phyloP scores from a whole-genome alignment of 2,888 invertebrate genomes.

The Ypsolopha sequella region DNA sequence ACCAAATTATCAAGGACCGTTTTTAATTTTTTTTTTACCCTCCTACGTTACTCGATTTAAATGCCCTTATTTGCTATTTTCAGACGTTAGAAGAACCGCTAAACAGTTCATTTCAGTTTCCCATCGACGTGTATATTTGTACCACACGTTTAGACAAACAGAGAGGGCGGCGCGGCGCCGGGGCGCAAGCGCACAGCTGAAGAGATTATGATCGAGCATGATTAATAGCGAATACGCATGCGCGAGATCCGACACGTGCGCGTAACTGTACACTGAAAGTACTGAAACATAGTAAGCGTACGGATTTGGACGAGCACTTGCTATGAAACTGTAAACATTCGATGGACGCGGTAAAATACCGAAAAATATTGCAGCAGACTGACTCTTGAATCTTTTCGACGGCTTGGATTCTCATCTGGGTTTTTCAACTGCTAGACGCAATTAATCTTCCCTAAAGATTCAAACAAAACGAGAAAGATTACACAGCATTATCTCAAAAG shows the following conservation, averaged over 20 bases:
- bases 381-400: too few relatives aligned
- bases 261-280: neutral
- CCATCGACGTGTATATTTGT: conserved; percentile 21
- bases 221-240: conserved; percentile 49
- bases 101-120: neutral
- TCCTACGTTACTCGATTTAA: too few relatives aligned
- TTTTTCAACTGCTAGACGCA: too few relatives aligned
- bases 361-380: too few relatives aligned
- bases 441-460: too few relatives aligned
- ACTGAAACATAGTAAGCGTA: neutral
- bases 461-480: too few relatives aligned
- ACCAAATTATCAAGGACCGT: too few relatives aligned
- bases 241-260: conserved; percentile 7
- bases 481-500: neutral
- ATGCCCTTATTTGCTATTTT: too few relatives aligned
- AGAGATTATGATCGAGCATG: conserved; percentile 59
- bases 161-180: conserved; percentile 42
- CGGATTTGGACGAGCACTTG: neutral
- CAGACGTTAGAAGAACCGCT: neutral
- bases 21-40: too few relatives aligned
- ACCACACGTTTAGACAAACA: conserved; percentile 59
- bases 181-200: neutral
- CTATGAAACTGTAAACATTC: too few relatives aligned
- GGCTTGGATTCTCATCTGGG: too few relatives aligned
- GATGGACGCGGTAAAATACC: too few relatives aligned